Evolutionary conservation across 2,888 invertebrate genomes (phyloP).

Genomic region (Drosophila prostipennis): DNA sequence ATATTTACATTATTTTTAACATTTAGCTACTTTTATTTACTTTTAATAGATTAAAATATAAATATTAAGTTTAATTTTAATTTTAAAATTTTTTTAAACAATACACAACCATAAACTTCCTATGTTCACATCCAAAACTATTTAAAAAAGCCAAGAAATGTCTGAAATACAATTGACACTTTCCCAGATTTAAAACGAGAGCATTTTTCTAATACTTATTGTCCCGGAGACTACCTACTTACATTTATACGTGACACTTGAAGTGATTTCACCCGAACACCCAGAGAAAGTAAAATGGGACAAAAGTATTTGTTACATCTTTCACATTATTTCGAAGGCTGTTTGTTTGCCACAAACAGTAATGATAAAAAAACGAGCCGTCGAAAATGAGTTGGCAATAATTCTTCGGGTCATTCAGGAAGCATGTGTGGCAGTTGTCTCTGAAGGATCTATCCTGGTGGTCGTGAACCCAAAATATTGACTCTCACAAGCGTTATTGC

Average conservation of each 20-base stretch:
- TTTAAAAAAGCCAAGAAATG: background rate
- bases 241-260: constrained; percentile 35
- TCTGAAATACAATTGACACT: constrained; percentile 13
- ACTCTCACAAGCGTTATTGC: constrained; percentile 35
- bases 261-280: constrained; percentile 31
- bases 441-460: constrained; percentile 33
- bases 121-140: too few species aligned
- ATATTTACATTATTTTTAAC: too few species aligned
- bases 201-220: constrained; percentile 5
- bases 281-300: constrained; percentile 38
- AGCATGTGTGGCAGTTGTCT: constrained; percentile 42
- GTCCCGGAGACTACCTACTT: constrained; percentile 20
- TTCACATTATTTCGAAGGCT: constrained; percentile 39
- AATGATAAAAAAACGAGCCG: constrained; percentile 36
- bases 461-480: constrained; percentile 44
- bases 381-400: constrained; percentile 43
- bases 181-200: constrained; percentile 19
- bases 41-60: too few species aligned
- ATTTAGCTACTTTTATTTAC: too few species aligned
- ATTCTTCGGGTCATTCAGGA: constrained; percentile 41
- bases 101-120: too few species aligned
- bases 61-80: too few species aligned
- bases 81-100: too few species aligned
- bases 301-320: constrained; percentile 44
- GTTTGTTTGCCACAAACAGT: constrained; percentile 38